These are phyloP conservation scores for Phrynosoma blainvillii DNA, from an alignment of 2,113 vertebrate species.

Conservation along the genomic window DNA sequence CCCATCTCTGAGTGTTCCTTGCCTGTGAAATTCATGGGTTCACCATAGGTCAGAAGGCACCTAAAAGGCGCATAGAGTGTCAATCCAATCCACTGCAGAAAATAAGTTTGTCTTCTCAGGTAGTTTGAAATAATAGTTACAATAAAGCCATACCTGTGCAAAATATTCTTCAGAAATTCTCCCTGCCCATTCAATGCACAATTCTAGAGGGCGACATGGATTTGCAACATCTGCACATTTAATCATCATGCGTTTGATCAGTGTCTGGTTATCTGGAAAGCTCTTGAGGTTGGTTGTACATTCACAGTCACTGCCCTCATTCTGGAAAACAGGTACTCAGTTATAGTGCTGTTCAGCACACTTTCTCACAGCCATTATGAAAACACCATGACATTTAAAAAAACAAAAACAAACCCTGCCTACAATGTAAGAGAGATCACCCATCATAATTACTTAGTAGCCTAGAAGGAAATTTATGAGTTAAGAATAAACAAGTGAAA, in stretches of 20 bases:
- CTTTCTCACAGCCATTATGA: background rate
- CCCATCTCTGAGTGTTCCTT: too few relatives aligned
- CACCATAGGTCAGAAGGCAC: too few relatives aligned
- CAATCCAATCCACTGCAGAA: background rate
- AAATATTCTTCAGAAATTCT: slow-evolving; percentile 98
- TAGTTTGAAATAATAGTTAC: background rate
- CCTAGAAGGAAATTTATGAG: background rate
- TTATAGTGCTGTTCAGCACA: background rate
- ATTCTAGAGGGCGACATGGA: slow-evolving; percentile 90
- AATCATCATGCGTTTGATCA: slow-evolving; percentile 98
- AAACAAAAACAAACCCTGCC: background rate
- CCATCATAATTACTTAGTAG: background rate
- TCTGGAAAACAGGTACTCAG: slow-evolving; percentile 74
- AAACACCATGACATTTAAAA: background rate
- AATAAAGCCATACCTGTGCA: slow-evolving; percentile 82
- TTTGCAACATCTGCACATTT: slow-evolving; percentile 97
- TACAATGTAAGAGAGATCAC: background rate
- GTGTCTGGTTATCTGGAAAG: slow-evolving; percentile 91
- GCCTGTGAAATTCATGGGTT: too few relatives aligned
- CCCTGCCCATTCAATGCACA: slow-evolving; percentile 95
- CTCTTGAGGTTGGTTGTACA: slow-evolving; percentile 82
- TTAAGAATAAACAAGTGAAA: background rate
- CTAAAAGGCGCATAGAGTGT: background rate
- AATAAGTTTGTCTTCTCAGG: background rate
- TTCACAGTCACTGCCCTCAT: slow-evolving; percentile 82